Percentiles rank a stretch among this genome's conserved stretches.
Evolutionary conservation across 2,888 invertebrate genomes (phyloP).

Genomic region (Aphodius granarius): DNA sequence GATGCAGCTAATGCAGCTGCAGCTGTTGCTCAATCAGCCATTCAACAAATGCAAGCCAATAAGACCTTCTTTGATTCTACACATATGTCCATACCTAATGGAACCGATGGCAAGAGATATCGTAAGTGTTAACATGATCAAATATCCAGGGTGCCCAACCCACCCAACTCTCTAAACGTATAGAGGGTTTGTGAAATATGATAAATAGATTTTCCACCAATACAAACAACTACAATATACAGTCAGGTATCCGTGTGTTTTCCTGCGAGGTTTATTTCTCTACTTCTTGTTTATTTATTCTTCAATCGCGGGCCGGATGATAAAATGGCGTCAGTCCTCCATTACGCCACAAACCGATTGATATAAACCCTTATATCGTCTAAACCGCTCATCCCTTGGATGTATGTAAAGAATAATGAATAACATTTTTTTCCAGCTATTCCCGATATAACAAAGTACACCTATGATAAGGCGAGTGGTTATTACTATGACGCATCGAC

Average conservation of each 20-base stretch:
- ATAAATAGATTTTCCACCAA: too few species aligned
- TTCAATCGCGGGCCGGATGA: too few species aligned
- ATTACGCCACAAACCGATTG: too few species aligned
- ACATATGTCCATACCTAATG: slow-evolving; percentile 58
- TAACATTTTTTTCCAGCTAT: slow-evolving; percentile 54
- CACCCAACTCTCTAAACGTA: too few species aligned
- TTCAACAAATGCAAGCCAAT: slow-evolving; percentile 64
- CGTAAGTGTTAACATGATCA: slow-evolving; percentile 54
- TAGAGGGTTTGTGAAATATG: too few species aligned
- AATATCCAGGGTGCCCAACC: too few species aligned
- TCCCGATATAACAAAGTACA: slow-evolving; percentile 90
- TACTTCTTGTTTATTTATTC: too few species aligned
- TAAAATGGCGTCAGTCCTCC: too few species aligned
- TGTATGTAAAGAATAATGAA: not conserved
- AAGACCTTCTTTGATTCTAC: slow-evolving; percentile 54
- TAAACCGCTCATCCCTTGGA: not conserved
- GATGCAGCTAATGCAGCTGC: slow-evolving; percentile 83
- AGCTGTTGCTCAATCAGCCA: slow-evolving; percentile 87
- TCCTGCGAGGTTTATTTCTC: too few species aligned
- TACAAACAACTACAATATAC: too few species aligned
- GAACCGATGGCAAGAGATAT: slow-evolving; percentile 69
- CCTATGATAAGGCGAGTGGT: slow-evolving; percentile 93
- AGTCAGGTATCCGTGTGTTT: too few species aligned
- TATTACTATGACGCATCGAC: slow-evolving; percentile 95
- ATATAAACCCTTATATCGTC: too few species aligned